Conservation (phyloP, 2,888 invertebrate genomes). For the Phania funesta region DNA sequence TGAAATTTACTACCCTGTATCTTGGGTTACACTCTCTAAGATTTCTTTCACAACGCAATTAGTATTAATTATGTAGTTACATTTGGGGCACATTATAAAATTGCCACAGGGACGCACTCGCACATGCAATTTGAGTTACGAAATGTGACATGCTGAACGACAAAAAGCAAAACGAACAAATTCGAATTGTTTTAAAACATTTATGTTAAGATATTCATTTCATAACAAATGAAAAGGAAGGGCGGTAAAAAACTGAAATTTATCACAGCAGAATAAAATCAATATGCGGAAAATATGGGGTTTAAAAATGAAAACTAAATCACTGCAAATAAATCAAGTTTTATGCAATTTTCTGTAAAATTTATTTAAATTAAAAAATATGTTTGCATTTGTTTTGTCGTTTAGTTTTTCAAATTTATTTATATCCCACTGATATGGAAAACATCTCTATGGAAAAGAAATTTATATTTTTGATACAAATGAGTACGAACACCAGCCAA, state of each 20-base stretch:
- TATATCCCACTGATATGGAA: conserved; percentile 29
- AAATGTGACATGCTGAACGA: conserved; percentile 22
- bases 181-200: conserved; percentile 16
- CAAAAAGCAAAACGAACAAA: not conserved
- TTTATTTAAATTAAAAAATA: conserved; percentile 47
- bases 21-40: not conserved
- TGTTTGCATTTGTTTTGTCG: conserved; percentile 9
- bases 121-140: conserved; percentile 55
- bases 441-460: conserved; percentile 2
- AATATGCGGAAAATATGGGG: conserved; percentile 10
- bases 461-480: not conserved
- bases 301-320: conserved; percentile 31
- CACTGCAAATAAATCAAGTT: conserved; percentile 52
- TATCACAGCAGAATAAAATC: conserved; percentile 22
- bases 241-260: not conserved
- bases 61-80: conserved; percentile 65
- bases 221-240: conserved; percentile 15
- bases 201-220: conserved; percentile 45
- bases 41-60: conserved; percentile 49
- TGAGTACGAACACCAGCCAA: not conserved
- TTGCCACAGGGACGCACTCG: conserved; percentile 60
- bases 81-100: conserved; percentile 66
- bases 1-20: not conserved
- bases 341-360: conserved; percentile 42
- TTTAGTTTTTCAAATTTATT: conserved; percentile 22